Conservation (phyloP, 2,113 vertebrate genomes). For the Lampris incognitus region DNA sequence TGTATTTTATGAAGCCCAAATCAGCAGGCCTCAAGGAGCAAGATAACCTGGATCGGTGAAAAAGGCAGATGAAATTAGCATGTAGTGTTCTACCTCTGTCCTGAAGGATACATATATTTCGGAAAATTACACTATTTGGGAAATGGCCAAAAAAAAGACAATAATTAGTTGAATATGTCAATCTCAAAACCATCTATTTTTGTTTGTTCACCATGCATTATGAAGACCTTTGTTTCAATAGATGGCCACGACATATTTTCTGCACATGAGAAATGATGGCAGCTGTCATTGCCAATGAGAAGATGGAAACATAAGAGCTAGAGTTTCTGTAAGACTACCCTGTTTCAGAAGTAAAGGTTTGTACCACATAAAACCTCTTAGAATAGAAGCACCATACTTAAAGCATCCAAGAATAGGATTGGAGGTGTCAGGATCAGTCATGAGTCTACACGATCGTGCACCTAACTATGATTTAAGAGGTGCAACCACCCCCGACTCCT, state of each 20-base stretch:
- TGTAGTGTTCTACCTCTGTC: background rate
- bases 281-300: background rate
- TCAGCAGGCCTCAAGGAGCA: slow-evolving; percentile 15
- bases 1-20: slow-evolving; percentile 4
- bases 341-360: background rate
- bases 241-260: background rate
- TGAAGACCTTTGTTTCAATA: background rate
- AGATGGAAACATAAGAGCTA: background rate
- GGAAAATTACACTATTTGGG: background rate
- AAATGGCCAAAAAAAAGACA: background rate
- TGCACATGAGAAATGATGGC: background rate
- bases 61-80: slow-evolving; percentile 3
- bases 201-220: background rate
- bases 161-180: too few relatives aligned
- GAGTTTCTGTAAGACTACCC: background rate
- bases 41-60: slow-evolving; percentile 29
- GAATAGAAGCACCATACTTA: background rate
- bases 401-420: too few relatives aligned
- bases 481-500: background rate
- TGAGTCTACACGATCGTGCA: background rate
- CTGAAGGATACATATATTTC: background rate
- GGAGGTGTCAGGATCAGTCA: background rate
- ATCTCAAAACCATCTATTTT: background rate
- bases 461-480: slow-evolving; percentile 15
- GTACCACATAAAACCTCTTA: background rate